Conservation (phyloP, 2,797 vertebrate species). For the Scarus forsteni region DNA sequence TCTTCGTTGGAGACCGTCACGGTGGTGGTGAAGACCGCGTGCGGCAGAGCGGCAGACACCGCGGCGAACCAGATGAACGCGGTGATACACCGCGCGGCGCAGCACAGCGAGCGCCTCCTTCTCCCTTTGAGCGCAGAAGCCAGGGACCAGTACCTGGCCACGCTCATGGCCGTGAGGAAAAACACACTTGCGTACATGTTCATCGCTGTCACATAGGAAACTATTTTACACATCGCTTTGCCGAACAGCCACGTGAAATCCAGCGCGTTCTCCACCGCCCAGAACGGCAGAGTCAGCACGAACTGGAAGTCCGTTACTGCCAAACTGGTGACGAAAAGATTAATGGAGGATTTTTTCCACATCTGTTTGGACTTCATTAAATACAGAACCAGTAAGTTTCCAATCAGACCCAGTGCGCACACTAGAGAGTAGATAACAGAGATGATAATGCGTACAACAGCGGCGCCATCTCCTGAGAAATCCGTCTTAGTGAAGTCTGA, state of each 20-base stretch:
- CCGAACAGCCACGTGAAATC: conserved; percentile 97
- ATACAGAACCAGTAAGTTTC: conserved; percentile 93
- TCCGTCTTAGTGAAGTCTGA: conserved; percentile 46
- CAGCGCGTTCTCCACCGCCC: conserved; percentile 95
- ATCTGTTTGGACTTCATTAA: conserved; percentile 92
- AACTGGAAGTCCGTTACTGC: conserved; percentile 97
- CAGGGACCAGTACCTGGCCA: conserved; percentile 91
- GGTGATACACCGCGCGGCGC: conserved; percentile 86
- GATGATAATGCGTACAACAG: conserved; percentile 87
- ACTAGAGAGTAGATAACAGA: conserved; percentile 93
- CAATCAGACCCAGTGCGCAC: conserved; percentile 92
- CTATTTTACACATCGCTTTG: conserved; percentile 94
- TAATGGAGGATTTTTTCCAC: conserved; percentile 95
- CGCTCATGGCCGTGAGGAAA: conserved; percentile 96
- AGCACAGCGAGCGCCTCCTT: conserved; percentile 62
- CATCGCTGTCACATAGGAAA: conserved; percentile 93
- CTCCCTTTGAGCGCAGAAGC: conserved; percentile 89
- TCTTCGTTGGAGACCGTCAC: conserved; percentile 89
- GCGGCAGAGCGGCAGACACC: conserved; percentile 89
- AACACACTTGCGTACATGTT: conserved; percentile 99
- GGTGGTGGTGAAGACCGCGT: conserved; percentile 93
- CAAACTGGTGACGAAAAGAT: conserved; percentile 94
- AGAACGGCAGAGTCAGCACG: conserved; percentile 94
- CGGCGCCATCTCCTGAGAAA: conserved; percentile 78
- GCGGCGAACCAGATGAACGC: conserved; percentile 89